Conservation (phyloP, 2,888 invertebrate genomes). For the Cryptus viduatorius region DNA sequence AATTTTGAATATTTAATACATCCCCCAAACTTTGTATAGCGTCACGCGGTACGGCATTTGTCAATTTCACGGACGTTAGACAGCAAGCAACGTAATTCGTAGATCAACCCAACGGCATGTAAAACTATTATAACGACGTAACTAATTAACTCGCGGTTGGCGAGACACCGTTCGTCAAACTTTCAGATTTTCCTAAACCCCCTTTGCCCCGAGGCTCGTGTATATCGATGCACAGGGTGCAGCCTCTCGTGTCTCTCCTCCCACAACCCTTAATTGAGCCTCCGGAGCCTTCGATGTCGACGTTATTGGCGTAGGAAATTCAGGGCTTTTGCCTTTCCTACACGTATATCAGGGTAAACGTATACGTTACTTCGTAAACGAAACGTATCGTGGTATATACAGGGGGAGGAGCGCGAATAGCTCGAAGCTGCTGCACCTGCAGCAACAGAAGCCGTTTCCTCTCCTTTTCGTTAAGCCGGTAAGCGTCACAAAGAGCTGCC, state of each 20-base stretch:
- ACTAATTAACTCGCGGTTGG: constrained; percentile 46
- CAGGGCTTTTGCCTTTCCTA: background rate
- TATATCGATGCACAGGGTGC: background rate
- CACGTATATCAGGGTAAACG: background rate
- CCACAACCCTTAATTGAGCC: constrained; percentile 48
- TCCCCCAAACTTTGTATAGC: background rate
- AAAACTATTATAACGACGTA: constrained; percentile 49
- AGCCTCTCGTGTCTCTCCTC: background rate
- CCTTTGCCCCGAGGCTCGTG: background rate
- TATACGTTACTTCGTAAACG: background rate
- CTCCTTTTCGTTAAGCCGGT: constrained; percentile 58
- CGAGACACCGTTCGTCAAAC: constrained; percentile 39
- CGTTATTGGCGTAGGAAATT: constrained; percentile 44
- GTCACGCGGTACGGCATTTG: background rate
- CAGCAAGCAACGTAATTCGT: background rate
- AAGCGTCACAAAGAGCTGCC: constrained; percentile 67
- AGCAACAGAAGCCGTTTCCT: constrained; percentile 35
- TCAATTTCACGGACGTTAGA: background rate
- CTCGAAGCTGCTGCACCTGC: constrained; percentile 45
- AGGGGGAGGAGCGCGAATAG: no score
- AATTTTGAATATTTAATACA: background rate
- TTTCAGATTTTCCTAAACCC: constrained; percentile 39
- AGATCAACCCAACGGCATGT: background rate
- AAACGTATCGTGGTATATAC: constrained; percentile 9
- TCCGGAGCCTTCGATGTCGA: constrained; percentile 39